Percentiles rank a stretch among this genome's conserved stretches.
Conservation (phyloP, 2,888 invertebrate species). For the Dusona sp. region DNA sequence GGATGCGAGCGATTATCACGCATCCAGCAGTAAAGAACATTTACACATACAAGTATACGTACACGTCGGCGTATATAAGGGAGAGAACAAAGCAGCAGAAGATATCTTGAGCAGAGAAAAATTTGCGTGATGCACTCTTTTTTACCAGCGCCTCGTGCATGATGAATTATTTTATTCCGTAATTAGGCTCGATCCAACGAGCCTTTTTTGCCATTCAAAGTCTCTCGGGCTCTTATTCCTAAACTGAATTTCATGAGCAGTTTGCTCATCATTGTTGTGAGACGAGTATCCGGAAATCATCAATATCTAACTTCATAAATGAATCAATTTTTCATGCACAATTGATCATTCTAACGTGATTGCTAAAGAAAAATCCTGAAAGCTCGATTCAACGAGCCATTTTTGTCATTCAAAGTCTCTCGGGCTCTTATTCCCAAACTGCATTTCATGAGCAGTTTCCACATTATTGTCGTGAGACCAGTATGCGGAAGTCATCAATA, state of each 20-base stretch:
- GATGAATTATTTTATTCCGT: conserved; percentile 51
- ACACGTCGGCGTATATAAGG: background rate
- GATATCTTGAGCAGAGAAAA: conserved; percentile 51
- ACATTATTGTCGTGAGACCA: conserved; percentile 49
- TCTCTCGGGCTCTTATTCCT: conserved; percentile 22
- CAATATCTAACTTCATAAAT: conserved; percentile 75
- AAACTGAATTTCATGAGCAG: conserved; percentile 15
- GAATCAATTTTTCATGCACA: background rate
- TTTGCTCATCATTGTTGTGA: conserved; percentile 40
- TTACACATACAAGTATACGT: background rate
- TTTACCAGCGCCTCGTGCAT: conserved; percentile 20
- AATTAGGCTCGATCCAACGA: conserved; percentile 39
- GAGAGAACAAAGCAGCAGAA: conserved; percentile 14
- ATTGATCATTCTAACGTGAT: background rate
- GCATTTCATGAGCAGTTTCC: conserved; percentile 30
- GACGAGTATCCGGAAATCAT: conserved; percentile 78
- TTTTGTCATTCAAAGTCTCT: conserved; percentile 5
- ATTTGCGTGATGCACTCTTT: conserved; percentile 51
- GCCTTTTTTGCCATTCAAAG: background rate
- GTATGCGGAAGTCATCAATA: conserved; percentile 80
- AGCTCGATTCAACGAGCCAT: background rate
- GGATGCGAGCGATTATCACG: conserved; percentile 60
- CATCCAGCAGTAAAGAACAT: conserved; percentile 39
- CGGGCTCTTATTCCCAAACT: conserved; percentile 1
- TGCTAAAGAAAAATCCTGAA: too few species aligned